Evolutionary conservation across 2,113 vertebrate genomes (phyloP).

Genomic region (Micromys minutus): DNA sequence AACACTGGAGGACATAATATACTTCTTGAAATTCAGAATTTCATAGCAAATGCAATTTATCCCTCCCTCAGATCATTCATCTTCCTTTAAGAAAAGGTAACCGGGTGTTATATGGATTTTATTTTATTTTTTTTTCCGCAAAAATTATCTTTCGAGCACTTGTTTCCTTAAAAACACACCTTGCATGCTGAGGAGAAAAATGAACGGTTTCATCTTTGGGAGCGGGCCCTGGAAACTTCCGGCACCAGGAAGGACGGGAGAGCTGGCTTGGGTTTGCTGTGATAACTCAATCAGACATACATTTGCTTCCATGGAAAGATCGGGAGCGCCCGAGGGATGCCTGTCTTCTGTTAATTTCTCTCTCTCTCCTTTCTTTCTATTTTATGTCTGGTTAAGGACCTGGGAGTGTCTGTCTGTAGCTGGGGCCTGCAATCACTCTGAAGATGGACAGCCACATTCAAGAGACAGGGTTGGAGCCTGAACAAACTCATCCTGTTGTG

Average conservation of each 20-base stretch:
- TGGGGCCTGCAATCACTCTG: rapidly evolving
- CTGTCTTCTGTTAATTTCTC: background rate
- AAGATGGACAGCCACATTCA: background rate
- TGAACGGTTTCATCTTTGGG: background rate
- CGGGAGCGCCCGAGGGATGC: background rate
- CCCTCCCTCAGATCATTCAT: slow-evolving; percentile 69
- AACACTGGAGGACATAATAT: slow-evolving; percentile 65
- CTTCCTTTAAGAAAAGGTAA: slow-evolving; percentile 74
- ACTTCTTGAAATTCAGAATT: slow-evolving; percentile 78
- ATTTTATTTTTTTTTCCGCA: slow-evolving; percentile 52
- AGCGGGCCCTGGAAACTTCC: background rate
- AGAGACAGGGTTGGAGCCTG: rapidly evolving
- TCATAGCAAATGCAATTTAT: slow-evolving; percentile 73
- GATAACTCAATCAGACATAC: background rate
- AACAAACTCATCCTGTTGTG: rapidly evolving
- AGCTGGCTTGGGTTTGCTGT: background rate
- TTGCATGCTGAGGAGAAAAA: rapidly evolving
- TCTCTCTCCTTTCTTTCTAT: background rate
- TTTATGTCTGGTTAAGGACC: background rate
- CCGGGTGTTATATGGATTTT: slow-evolving; percentile 66
- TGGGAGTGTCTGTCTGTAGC: background rate
- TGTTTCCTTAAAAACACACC: slow-evolving; percentile 60
- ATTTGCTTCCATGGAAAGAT: background rate
- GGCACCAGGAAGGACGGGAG: rapidly evolving
- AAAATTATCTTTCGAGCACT: slow-evolving; percentile 55